Conservation (phyloP, 2,888 invertebrate genomes). For the Lithophane socia region DNA sequence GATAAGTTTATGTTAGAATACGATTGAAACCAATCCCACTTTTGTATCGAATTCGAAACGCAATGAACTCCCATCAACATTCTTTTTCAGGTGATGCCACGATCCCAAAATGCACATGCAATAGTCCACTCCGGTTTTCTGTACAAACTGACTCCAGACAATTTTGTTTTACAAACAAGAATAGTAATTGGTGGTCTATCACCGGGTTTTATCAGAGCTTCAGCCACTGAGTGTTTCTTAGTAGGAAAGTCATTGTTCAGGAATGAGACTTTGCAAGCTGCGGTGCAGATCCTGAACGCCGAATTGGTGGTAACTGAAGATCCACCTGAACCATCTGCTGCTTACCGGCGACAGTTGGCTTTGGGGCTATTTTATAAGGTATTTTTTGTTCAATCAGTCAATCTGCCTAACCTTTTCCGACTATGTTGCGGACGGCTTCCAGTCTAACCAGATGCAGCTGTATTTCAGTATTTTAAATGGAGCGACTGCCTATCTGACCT, state of each 20-base stretch:
- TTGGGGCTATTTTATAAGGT: constrained; percentile 88
- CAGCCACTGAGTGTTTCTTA: constrained; percentile 87
- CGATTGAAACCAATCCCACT: neutral
- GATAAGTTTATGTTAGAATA: neutral
- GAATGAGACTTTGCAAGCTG: constrained; percentile 81
- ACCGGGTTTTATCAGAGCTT: constrained; percentile 83
- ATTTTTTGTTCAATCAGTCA: neutral
- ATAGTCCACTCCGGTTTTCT: constrained; percentile 94
- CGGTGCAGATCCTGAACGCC: constrained; percentile 69
- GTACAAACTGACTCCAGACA: constrained; percentile 75
- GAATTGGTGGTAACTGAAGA: constrained; percentile 75
- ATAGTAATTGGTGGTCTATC: constrained; percentile 91
- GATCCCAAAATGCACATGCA: constrained; percentile 93
- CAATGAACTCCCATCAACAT: too few species aligned
- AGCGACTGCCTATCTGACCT: too few species aligned
- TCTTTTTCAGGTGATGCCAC: constrained; percentile 91
- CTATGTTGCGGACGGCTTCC: too few species aligned
- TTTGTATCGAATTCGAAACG: neutral
- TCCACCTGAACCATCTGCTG: constrained; percentile 89
- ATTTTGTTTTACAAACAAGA: constrained; percentile 77
- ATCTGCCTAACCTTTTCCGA: too few species aligned
- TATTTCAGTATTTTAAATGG: too few species aligned
- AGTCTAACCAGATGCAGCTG: too few species aligned
- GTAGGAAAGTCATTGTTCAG: constrained; percentile 81
- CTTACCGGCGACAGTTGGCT: constrained; percentile 90